These are phyloP conservation scores for Xyliphius kryptos DNA, from an alignment of 2,113 vertebrate species.

Conservation along the genomic window DNA sequence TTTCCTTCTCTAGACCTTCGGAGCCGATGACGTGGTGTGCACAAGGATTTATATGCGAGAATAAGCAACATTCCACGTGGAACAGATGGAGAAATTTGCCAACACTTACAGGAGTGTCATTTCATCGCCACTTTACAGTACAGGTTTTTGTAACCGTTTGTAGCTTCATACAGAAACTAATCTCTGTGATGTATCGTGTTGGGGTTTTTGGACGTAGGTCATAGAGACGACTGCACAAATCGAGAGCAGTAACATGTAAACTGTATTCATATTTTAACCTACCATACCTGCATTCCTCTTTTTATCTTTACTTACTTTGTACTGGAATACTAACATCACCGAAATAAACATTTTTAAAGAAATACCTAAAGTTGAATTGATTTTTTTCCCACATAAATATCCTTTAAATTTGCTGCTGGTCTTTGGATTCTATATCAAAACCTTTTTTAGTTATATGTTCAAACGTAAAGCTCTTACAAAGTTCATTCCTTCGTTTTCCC, in stretches of 20 bases:
- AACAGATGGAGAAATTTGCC: slow-evolving; percentile 20
- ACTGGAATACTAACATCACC: slow-evolving; percentile 8
- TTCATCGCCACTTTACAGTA: slow-evolving; percentile 21
- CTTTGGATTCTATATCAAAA: too few species aligned
- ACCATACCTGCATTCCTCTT: not conserved
- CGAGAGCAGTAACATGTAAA: not conserved
- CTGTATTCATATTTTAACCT: slow-evolving; percentile 12
- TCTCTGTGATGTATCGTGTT: too few species aligned
- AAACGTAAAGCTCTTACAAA: too few species aligned
- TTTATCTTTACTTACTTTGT: slow-evolving; percentile 12
- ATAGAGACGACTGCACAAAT: too few species aligned
- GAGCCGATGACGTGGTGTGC: slow-evolving; percentile 88
- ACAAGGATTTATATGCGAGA: slow-evolving; percentile 86
- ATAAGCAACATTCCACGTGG: slow-evolving; percentile 55
- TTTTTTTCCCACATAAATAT: too few species aligned
- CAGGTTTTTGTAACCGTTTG: slow-evolving; percentile 21
- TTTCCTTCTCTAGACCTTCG: slow-evolving; percentile 74
- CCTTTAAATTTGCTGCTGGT: too few species aligned
- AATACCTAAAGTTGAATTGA: too few species aligned
- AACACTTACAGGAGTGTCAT: slow-evolving; percentile 12
- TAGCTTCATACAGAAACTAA: too few species aligned
- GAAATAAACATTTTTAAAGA: too few species aligned
- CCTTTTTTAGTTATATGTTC: too few species aligned
- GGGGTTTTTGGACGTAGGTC: too few species aligned
- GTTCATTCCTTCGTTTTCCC: too few species aligned